Conservation (phyloP, 1,140 invertebrate species). For the Steinernema feltiae region DNA sequence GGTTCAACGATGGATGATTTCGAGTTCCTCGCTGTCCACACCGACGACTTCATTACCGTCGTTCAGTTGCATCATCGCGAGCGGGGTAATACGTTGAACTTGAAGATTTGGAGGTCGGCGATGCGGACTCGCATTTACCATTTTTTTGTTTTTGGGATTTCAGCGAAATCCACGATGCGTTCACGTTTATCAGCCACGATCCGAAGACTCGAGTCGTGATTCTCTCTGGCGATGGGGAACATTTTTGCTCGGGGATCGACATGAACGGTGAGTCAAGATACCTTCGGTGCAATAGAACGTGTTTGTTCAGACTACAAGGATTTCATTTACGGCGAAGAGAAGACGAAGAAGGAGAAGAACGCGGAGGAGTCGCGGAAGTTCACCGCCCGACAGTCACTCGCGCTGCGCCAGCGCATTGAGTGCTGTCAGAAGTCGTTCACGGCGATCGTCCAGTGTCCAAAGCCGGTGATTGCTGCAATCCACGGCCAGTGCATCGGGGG, state of each 20-base stretch:
- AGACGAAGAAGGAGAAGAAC: neutral
- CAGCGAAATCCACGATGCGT: conserved; percentile 78
- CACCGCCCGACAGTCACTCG: conserved; percentile 13
- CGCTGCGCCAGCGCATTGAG: conserved; percentile 14
- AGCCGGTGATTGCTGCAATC: conserved; percentile 80
- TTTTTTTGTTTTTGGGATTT: conserved; percentile 22
- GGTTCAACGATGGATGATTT: neutral
- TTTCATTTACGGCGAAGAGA: neutral
- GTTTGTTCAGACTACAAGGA: neutral
- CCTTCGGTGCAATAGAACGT: neutral
- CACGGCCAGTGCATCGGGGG: conserved; percentile 83
- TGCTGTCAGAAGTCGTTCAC: conserved; percentile 18
- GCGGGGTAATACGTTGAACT: conserved; percentile 77
- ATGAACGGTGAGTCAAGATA: conserved; percentile 64
- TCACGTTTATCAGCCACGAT: conserved; percentile 69
- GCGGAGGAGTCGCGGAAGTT: neutral
- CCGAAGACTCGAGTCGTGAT: conserved; percentile 76
- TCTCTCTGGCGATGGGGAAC: conserved; percentile 73
- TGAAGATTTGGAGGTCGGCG: conserved; percentile 71
- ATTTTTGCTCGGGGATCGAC: conserved; percentile 71
- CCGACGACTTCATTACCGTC: conserved; percentile 67
- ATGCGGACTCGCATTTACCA: conserved; percentile 59
- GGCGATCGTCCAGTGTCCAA: conserved; percentile 70
- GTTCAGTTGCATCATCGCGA: conserved; percentile 83
- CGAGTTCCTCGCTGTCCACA: neutral